These are phyloP conservation scores for Oncorhynchus keta DNA, from an alignment of 2,113 vertebrate genomes.

Conservation along the genomic window DNA sequence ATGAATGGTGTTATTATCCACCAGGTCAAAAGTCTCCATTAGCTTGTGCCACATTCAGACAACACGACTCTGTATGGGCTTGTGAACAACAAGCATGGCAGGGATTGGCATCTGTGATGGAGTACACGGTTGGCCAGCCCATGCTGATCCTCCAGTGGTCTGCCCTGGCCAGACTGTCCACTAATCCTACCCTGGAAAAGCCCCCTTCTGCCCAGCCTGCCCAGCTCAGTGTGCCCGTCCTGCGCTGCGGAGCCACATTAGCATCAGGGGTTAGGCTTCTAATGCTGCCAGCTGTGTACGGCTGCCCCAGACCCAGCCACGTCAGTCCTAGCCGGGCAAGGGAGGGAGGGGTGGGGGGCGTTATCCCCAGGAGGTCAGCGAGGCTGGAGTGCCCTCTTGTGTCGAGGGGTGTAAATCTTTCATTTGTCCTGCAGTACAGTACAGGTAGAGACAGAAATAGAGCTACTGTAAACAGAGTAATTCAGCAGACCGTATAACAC, in stretches of 20 bases:
- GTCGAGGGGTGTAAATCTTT: constrained; percentile 42
- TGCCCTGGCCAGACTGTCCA: constrained; percentile 34
- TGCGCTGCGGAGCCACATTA: constrained; percentile 58
- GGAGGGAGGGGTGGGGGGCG: constrained; percentile 24
- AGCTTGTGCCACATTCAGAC: background rate
- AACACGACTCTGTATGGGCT: background rate
- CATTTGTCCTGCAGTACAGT: constrained; percentile 22
- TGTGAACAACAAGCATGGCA: background rate
- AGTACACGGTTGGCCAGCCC: background rate
- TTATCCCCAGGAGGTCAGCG: constrained; percentile 56
- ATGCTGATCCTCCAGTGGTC: constrained; percentile 28
- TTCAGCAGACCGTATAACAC: no score
- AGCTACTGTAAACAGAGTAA: background rate
- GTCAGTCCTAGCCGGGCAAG: constrained; percentile 52
- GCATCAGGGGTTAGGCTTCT: constrained; percentile 60
- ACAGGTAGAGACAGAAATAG: background rate
- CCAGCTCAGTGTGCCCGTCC: constrained; percentile 50
- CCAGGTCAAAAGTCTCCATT: background rate
- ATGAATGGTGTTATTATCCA: background rate
- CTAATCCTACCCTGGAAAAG: constrained; percentile 51
- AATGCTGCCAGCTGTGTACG: constrained; percentile 69
- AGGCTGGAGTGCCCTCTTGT: constrained; percentile 73
- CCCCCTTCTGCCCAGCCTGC: constrained; percentile 19
- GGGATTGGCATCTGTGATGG: background rate
- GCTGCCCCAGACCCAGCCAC: constrained; percentile 37